Base-by-base conservation (phyloP, 2,888 invertebrate species). In the Tetanocera ferruginea region DNA sequence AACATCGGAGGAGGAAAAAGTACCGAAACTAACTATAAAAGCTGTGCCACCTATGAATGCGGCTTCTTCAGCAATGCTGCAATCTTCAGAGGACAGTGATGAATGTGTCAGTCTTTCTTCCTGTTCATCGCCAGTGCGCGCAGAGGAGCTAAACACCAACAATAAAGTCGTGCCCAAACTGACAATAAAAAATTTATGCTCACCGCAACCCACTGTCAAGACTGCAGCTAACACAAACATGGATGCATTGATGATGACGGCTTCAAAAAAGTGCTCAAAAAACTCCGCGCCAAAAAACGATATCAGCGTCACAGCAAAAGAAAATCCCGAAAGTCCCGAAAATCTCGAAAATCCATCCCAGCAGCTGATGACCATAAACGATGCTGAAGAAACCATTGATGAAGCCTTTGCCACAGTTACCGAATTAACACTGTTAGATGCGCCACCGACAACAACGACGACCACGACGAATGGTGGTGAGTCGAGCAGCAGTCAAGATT, bases 201-300 rank as follows among this genome's bases (percentile, higher is more conserved):
- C 88, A 34, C 87, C 89, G 43, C 91, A 91, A 85, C 89, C 91
- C 79, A 91, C 90, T 73, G 89, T 91, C 74, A 91, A 91, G 84
- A 90, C 91, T n/a, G 87, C 88, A 75, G 82, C 62, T 5, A 37
- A 31, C 14, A 60, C 62, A 5, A 28, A 19, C 8, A 71, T 78
- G 52, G 80, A 78, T 19, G 19, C 67, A 69, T 14, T 31, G 17
- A 43, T 19, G 2, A 88, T 90, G 83, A 90, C 90, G 83, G 91
- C 91, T 83, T 19, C 57, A 25, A 78, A 70, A 57, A 79, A 78
- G 73, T 60, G 25, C 28, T 14, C 52, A 69, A 81, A 81, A 70
- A 80, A 79, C 76, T 73, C 28, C 31, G 67, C 31, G 43, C 23
- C 67, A 66, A 60, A 60, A 70, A 76, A 76, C 71, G 81, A 82